These are phyloP conservation scores for Chinchilla lanigera DNA, from an alignment of 2,113 vertebrate genomes.

Conservation along the genomic window DNA sequence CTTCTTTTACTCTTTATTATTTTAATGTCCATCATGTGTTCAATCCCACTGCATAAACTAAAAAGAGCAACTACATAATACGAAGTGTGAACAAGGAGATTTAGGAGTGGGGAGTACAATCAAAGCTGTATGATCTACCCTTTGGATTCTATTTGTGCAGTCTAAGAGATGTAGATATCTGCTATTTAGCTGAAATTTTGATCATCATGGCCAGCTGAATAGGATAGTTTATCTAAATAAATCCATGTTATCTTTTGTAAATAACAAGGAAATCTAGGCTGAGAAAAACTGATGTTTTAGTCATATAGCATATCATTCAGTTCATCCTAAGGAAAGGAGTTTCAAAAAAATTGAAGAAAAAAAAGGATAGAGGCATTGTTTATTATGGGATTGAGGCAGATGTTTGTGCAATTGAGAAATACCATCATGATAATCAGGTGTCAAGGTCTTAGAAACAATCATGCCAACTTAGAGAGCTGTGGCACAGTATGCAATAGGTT, in stretches of 20 bases:
- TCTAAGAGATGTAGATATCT: background rate
- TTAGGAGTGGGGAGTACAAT: background rate
- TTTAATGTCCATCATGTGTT: background rate
- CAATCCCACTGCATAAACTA: conserved; percentile 17
- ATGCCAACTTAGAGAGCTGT: background rate
- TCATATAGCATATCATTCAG: background rate
- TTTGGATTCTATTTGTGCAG: background rate
- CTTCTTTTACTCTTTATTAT: conserved; percentile 3
- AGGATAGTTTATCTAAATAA: conserved; percentile 22
- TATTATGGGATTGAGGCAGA: background rate
- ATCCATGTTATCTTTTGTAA: background rate
- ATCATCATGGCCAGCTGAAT: background rate
- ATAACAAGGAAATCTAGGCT: background rate
- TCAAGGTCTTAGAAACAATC: background rate
- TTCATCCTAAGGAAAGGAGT: conserved; percentile 20
- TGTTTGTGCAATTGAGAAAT: background rate
- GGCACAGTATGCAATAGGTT: background rate
- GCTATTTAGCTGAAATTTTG: conserved; percentile 46
- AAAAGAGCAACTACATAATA: background rate
- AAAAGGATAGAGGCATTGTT: background rate
- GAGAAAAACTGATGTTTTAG: background rate
- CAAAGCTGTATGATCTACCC: background rate
- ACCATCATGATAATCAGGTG: background rate
- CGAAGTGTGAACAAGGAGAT: background rate
- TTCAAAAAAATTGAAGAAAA: background rate